Conservation (phyloP, 2,797 vertebrate species). For the Acanthopagrus latus region DNA sequence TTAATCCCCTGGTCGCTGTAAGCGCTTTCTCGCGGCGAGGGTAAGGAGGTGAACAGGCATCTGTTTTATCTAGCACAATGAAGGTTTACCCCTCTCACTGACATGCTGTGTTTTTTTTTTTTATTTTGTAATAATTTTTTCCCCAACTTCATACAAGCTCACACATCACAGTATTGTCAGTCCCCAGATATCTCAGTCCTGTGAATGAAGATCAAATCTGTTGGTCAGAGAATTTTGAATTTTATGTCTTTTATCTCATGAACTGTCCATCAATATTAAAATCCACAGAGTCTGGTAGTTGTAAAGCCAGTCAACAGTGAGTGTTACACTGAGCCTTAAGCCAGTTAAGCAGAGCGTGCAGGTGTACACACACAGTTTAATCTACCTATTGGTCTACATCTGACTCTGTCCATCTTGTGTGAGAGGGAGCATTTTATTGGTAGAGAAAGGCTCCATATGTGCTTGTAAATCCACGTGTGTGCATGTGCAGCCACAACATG, state of each 20-base stretch:
- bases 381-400: background rate
- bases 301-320: background rate
- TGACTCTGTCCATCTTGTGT: constrained; percentile 2
- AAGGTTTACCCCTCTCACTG: background rate
- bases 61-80: constrained; percentile 6
- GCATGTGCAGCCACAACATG: background rate
- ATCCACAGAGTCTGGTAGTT: background rate
- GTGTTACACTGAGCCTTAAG: constrained; percentile 3
- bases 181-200: background rate
- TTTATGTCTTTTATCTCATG: constrained; percentile 1
- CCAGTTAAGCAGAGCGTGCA: background rate
- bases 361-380: background rate
- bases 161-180: background rate
- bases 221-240: background rate
- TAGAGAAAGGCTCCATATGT: constrained; percentile 4
- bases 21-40: constrained; percentile 1
- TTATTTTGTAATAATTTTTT: background rate
- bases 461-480: constrained; percentile 4
- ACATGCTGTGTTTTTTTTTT: background rate
- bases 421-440: constrained; percentile 6
- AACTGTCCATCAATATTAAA: constrained; percentile 9
- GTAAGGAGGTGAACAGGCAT: background rate
- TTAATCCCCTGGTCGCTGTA: constrained; percentile 10
- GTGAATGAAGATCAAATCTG: constrained; percentile 6
- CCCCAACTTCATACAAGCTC: background rate